Percentiles rank a stretch among this genome's conserved stretches.
Conservation (phyloP, 2,797 vertebrate species). For the Rallus crepitans region DNA sequence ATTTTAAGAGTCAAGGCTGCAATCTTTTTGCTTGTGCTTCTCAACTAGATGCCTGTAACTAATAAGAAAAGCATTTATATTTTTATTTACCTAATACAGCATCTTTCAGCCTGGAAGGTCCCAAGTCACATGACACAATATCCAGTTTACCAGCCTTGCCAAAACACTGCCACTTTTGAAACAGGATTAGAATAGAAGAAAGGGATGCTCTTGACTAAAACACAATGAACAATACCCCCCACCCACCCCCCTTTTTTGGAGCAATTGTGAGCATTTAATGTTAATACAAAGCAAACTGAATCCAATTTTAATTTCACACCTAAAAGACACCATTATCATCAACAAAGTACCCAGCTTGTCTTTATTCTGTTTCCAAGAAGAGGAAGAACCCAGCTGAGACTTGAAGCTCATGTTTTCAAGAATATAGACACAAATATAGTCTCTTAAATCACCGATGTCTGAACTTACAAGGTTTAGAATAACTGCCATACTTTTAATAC, state of each 20-base stretch:
- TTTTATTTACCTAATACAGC: slow-evolving; percentile 10
- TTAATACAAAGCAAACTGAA: slow-evolving; percentile 39
- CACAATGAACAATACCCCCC: not conserved
- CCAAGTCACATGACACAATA: not conserved
- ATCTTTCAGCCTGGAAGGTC: not conserved
- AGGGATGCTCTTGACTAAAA: not conserved
- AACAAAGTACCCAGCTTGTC: slow-evolving; percentile 23
- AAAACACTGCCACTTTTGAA: not conserved
- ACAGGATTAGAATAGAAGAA: not conserved
- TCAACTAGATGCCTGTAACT: not conserved
- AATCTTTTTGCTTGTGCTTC: not conserved
- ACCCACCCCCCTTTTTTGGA: not conserved
- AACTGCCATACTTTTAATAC: not conserved
- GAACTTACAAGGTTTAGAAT: slow-evolving; percentile 16
- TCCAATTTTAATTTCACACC: slow-evolving; percentile 52
- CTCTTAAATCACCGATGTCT: not conserved
- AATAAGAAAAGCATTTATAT: not conserved
- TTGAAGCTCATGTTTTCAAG: not conserved
- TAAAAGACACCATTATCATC: slow-evolving; percentile 28
- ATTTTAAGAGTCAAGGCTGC: slow-evolving; percentile 47
- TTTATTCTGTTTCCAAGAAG: slow-evolving; percentile 26
- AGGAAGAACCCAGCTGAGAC: not conserved
- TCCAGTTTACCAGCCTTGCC: not conserved
- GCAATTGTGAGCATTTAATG: not conserved
- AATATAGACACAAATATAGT: not conserved